These are phyloP conservation scores for Trachelus troglodyta DNA, from an alignment of 2,888 invertebrate species.

Conservation along the genomic window DNA sequence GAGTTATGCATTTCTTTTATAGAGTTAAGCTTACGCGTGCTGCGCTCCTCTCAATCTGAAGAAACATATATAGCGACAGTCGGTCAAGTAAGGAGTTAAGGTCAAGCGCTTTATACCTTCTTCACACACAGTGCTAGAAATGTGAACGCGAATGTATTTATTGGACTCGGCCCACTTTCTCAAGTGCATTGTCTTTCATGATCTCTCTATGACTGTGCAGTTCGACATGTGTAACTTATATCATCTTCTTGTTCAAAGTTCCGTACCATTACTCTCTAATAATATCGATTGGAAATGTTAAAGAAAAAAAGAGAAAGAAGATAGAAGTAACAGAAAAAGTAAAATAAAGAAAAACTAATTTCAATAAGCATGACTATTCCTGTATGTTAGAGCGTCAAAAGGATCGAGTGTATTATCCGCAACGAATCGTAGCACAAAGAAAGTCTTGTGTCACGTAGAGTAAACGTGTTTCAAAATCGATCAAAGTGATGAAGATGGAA, in stretches of 20 bases:
- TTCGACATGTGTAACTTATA: neutral
- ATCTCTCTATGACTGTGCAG: neutral
- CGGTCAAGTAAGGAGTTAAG: neutral
- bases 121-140: neutral
- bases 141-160: neutral
- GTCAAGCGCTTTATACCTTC: neutral
- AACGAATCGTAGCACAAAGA: neutral
- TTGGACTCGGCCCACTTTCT: conserved; percentile 13
- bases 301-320: neutral
- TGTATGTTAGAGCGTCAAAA: neutral
- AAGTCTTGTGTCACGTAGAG: neutral
- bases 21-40: neutral
- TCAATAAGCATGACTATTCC: neutral
- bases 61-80: neutral
- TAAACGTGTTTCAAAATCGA: neutral
- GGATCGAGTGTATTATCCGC: neutral
- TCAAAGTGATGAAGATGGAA: neutral
- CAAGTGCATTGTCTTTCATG: neutral
- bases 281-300: neutral
- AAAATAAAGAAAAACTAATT: neutral
- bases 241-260: neutral
- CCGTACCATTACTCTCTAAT: neutral
- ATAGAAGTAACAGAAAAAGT: neutral
- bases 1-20: neutral
- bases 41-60: neutral